Conservation (phyloP, 2,888 invertebrate species). For the Erebia epiphron region DNA sequence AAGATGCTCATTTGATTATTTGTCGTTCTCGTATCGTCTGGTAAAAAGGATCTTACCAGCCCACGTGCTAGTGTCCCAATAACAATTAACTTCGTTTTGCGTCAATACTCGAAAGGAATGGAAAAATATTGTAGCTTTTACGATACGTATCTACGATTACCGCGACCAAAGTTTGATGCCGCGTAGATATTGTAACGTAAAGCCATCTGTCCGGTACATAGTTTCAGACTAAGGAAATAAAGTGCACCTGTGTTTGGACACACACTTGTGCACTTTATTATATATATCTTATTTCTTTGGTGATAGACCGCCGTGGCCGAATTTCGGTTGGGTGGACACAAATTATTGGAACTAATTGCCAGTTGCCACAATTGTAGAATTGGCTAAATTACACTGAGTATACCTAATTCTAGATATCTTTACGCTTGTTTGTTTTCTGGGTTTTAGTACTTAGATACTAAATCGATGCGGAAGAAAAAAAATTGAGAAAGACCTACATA, state of each 20-base stretch:
- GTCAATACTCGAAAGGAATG: constrained; percentile 9
- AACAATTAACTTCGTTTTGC: constrained; percentile 20
- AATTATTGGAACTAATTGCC: constrained; percentile 7
- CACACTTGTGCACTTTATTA: too few species aligned
- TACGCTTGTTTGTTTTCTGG: background rate
- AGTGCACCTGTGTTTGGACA: too few species aligned
- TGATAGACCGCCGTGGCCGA: too few species aligned
- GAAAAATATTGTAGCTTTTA: constrained; percentile 11
- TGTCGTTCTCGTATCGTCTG: constrained; percentile 9
- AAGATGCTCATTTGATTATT: background rate
- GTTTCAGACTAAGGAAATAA: too few species aligned
- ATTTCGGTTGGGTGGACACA: too few species aligned
- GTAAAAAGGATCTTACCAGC: background rate
- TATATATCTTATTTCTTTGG: too few species aligned
- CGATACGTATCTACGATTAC: background rate
- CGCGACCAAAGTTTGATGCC: too few species aligned
- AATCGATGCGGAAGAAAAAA: too few species aligned
- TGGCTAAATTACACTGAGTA: constrained; percentile 1
- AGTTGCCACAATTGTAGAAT: constrained; percentile 3
- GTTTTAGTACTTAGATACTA: too few species aligned
- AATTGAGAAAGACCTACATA: too few species aligned
- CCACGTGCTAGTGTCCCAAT: constrained; percentile 4
- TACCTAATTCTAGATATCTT: constrained; percentile 6
- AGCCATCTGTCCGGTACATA: too few species aligned
- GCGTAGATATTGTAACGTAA: too few species aligned